These are phyloP conservation scores for Tiliacea citrago DNA, from an alignment of 2,888 invertebrate species.

Conservation along the genomic window DNA sequence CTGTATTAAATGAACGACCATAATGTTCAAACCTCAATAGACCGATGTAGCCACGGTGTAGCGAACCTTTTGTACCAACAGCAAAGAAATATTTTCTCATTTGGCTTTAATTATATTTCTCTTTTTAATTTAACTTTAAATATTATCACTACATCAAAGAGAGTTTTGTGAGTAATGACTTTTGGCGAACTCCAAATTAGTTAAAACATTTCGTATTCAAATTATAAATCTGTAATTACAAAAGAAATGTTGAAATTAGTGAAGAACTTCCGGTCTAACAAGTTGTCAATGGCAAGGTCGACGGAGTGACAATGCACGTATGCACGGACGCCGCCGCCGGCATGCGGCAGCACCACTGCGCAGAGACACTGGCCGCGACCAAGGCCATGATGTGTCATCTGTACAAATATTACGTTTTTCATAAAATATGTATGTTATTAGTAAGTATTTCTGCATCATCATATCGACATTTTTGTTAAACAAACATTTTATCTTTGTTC, in stretches of 20 bases:
- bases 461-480: not conserved
- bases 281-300: conserved; percentile 57
- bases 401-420: conserved; percentile 46
- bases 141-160: not conserved
- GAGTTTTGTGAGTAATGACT: conserved; percentile 14
- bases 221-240: conserved; percentile 25
- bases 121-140: conserved; percentile 8
- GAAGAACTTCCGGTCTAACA: conserved; percentile 48
- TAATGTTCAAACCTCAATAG: conserved; percentile 11
- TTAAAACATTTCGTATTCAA: conserved; percentile 2
- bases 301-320: conserved; percentile 48
- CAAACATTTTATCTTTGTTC: not conserved
- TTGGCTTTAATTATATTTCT: conserved; percentile 5
- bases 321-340: conserved; percentile 27
- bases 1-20: conserved; percentile 24
- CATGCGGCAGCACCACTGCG: conserved; percentile 3
- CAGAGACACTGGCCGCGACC: conserved; percentile 33
- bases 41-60: not conserved
- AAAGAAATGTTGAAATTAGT: conserved; percentile 36
- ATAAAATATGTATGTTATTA: conserved; percentile 24
- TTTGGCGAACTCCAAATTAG: conserved; percentile 9
- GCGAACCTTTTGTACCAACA: conserved; percentile 13
- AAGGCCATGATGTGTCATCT: conserved; percentile 58
- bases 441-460: conserved; percentile 3
- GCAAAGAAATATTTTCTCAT: conserved; percentile 25